Base-by-base conservation (phyloP, 2,797 vertebrate genomes). In the Crocodylus rhombifer region DNA sequence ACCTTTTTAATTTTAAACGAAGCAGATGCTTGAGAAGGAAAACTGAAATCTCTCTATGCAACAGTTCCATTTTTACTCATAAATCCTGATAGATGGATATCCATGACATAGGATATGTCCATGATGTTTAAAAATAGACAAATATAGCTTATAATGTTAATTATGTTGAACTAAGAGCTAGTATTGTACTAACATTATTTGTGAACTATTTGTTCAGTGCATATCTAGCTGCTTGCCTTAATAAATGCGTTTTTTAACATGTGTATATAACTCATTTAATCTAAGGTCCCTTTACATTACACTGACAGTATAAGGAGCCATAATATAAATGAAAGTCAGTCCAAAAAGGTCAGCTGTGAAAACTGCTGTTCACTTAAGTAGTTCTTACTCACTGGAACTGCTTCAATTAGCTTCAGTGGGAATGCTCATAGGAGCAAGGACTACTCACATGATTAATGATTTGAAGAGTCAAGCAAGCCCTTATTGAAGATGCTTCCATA, bases 401-500 rank as follows among this genome's bases (percentile, higher is more conserved):
- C 65, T 51, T 79, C 56, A 75, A 2, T 76, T 86, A 83, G 17
- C 15, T 82, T 2, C 25, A 56, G 2, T 56, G 58, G 5, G 33
- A 42, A 15, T 21, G 14, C 76, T 87, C 55, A 67, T 42, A 77
- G 55, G 17, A 82, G 63, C 13, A 64, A 78, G 84, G 75, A 84
- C 17, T 73, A 73, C 67, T 86, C 25, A 7, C 7, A 51, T 17
- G 33, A 88, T 33, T 80, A 73, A 86, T 84, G 20, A 78, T 36
- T 42, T 88, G 28, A 73, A 23, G 26, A 10, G 42, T 51, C 42
- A 51, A 51, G 42, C 28, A 60, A 73, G 16, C 14, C 77, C 56
- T 84, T 64, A 28, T 33, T 93, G 80, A 91, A 90, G 28, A 73
- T 85, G 42, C 17, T 20, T 77, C 13, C 3, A 16, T 86, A 75